Conservation (phyloP, 2,113 vertebrate species). For the Mesocricetus auratus region DNA sequence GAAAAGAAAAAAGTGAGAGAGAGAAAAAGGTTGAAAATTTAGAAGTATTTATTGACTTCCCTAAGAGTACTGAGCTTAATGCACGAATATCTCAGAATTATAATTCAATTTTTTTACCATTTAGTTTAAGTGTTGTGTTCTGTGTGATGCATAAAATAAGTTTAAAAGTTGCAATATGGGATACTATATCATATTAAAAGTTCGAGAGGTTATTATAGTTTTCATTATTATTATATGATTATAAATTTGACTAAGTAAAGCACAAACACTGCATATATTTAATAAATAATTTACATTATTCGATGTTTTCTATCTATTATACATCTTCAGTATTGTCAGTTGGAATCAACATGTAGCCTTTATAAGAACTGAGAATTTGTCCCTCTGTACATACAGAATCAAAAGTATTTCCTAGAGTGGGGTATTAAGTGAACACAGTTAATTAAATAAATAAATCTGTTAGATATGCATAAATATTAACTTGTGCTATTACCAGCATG, state of each 20-base stretch:
- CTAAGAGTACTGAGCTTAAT: not conserved
- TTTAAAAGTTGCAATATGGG: not conserved
- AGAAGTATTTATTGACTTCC: not conserved
- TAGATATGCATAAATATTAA: not conserved
- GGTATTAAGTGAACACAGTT: not conserved
- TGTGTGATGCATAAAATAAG: not conserved
- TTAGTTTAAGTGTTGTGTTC: not conserved
- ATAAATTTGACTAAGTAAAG: constrained; percentile 18
- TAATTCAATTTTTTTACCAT: not conserved
- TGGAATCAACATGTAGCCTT: not conserved
- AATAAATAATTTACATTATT: constrained; percentile 2
- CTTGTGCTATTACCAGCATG: not conserved
- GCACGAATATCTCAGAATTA: not conserved
- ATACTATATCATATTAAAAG: not conserved
- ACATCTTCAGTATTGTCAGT: not conserved
- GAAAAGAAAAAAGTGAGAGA: not conserved
- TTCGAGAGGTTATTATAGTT: not conserved
- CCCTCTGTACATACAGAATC: not conserved
- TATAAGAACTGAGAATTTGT: not conserved
- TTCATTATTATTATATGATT: not conserved
- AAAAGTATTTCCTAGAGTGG: not conserved
- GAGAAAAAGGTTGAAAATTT: not conserved
- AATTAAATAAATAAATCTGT: not conserved
- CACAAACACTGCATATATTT: not conserved
- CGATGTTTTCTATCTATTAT: not conserved